A percentile compares a stretch with the other conserved stretches of the same genome.
phyloP scores from a whole-genome alignment of 2,888 invertebrate genomes.

The Tenodera sinensis region DNA sequence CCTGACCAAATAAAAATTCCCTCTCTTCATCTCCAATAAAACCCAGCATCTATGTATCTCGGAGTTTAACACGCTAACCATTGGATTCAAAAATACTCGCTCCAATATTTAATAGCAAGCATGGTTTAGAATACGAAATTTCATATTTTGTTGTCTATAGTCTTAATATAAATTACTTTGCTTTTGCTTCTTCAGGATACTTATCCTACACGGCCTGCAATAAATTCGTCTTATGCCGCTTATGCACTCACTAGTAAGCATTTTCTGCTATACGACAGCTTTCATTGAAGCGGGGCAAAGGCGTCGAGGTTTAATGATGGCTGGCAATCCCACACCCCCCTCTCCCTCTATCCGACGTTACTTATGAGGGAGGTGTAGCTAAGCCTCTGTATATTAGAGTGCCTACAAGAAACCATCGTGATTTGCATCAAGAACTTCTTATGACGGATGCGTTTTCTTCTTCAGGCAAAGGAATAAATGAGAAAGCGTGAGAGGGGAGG shows the following conservation, averaged over 20 bases:
- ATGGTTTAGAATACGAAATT: no score
- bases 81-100: no score
- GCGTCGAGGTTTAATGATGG: constrained; percentile 16
- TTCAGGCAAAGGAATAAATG: background rate
- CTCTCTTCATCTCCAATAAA: no score
- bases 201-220: no score
- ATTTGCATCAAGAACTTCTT: background rate
- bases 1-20: no score
- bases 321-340: background rate
- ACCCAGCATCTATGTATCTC: no score
- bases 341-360: background rate
- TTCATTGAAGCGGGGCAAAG: constrained; percentile 12
- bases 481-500: background rate
- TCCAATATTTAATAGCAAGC: no score
- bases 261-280: background rate
- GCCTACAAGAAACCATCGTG: background rate
- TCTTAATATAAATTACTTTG: no score
- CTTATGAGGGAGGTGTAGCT: background rate
- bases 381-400: background rate
- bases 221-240: background rate
- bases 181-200: no score
- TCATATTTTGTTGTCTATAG: no score
- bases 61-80: no score
- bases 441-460: background rate
- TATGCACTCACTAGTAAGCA: background rate